Evolutionary conservation across 2,113 vertebrate genomes (phyloP), one percentile per base, ranked within the genome.

Genomic region (Oryzias melastigma): DNA sequence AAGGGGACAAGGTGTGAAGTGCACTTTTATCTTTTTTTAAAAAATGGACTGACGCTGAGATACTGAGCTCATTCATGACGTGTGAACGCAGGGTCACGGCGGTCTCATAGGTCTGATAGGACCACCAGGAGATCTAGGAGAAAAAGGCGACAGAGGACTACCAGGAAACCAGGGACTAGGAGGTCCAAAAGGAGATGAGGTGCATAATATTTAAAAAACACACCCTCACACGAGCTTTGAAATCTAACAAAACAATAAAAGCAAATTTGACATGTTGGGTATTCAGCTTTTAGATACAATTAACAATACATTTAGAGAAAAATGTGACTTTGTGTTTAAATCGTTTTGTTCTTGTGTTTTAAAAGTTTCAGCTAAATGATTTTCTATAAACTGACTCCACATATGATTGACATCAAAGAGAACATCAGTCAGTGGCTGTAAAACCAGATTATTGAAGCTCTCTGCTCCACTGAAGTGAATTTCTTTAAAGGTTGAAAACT

Each of bases 21-120:
- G 1, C 14, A 46, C 62, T 43, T 13, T 61, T 18, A 44, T 17
- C 41, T 16, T 48, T 46, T 54, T 4, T 22, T 22, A 22, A 35
- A 35, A 54, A 47, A 35, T 6, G 43, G 50, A 52, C 19, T 4
- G 35, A 8, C 12, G 12, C 51, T 46, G 22, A 42, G 40, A 17
- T 17, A 29, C 53, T 56, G n/a, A 78, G 15, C 18, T 50, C 1
- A 17, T 62, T 16, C 16, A 8, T 82, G 24, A 14, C 20, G 3
- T 68, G 48, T 68, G 48, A 59, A 12, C 49, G n/a, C 83, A 99
- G 97, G 97, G 97, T 71, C 97, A 99, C 20, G 95, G 95, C 0
- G 97, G 97, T 66, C 88, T 99, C 45, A 99, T 99, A 10, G 97
- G 97, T 48, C 91, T 99, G 52, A 99, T 99, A 17, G 96, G 97